Conservation (phyloP, 2,888 invertebrate genomes). For the Selenia dentaria region DNA sequence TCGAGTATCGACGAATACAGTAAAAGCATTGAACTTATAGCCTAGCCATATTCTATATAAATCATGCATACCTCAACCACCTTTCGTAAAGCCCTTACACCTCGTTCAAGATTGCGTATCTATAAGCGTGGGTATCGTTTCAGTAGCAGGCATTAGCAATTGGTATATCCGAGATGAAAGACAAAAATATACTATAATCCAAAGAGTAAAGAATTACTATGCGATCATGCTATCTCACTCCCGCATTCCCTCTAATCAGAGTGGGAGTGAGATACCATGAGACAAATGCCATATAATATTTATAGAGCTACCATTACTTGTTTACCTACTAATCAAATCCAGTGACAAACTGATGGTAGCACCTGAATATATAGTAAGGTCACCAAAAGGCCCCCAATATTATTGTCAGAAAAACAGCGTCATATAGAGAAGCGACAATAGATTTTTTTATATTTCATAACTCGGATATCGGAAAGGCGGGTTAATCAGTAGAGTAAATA, state of each 20-base stretch:
- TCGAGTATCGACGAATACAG: too few relatives aligned
- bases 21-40: neutral
- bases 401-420: too few relatives aligned
- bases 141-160: neutral
- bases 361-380: too few relatives aligned
- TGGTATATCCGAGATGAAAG: slow-evolving; percentile 5
- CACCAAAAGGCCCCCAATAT: too few relatives aligned
- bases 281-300: too few relatives aligned
- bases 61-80: slow-evolving; percentile 12
- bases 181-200: neutral
- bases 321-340: too few relatives aligned
- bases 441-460: slow-evolving; percentile 2
- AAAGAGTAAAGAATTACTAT: too few relatives aligned
- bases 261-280: too few relatives aligned
- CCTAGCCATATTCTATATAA: neutral
- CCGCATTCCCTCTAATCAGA: too few relatives aligned
- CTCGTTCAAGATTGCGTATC: slow-evolving; percentile 9
- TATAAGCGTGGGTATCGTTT: slow-evolving; percentile 3
- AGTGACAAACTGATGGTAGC: too few relatives aligned
- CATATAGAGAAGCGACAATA: neutral
- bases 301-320: too few relatives aligned
- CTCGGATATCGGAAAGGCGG: slow-evolving; percentile 1
- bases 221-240: too few relatives aligned
- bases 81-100: slow-evolving; percentile 1
- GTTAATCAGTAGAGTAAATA: neutral